Percentiles rank a stretch among this genome's conserved stretches.
Evolutionary conservation across 1,140 invertebrate genomes (phyloP).

Genomic region (Psilanteris sp.): DNA sequence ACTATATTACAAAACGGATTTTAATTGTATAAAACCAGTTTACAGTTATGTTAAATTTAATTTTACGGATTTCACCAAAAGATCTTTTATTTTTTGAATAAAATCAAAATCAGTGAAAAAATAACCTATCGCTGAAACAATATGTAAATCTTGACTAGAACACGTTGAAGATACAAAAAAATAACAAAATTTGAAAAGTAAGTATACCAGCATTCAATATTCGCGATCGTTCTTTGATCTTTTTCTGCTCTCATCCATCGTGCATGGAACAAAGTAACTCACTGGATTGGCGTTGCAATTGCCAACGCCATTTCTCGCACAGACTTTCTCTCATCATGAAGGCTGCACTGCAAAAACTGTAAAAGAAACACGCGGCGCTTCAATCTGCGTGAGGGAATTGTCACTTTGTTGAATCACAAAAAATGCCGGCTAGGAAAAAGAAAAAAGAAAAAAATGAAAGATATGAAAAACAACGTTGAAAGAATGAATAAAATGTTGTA

Average conservation of each 20-base stretch:
- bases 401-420: slow-evolving; percentile 52
- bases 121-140: too few species aligned
- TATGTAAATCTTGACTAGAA: too few species aligned
- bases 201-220: slow-evolving; percentile 59
- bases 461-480: too few species aligned
- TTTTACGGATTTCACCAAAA: too few species aligned
- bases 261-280: slow-evolving; percentile 52
- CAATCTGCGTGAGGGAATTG: slow-evolving; percentile 57
- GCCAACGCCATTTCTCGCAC: slow-evolving; percentile 48
- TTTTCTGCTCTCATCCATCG: slow-evolving; percentile 47
- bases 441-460: not conserved
- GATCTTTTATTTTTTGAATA: too few species aligned
- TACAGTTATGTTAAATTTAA: too few species aligned
- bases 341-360: slow-evolving; percentile 7
- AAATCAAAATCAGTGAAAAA: too few species aligned
- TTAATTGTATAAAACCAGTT: too few species aligned
- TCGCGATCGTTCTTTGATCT: slow-evolving; percentile 59
- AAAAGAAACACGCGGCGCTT: slow-evolving; percentile 51
- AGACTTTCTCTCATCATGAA: slow-evolving; percentile 20
- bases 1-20: too few species aligned
- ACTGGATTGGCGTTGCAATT: slow-evolving; percentile 51
- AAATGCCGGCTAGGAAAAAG: slow-evolving; percentile 4
- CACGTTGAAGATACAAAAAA: too few species aligned
- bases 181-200: too few species aligned
- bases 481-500: slow-evolving; percentile 34